A percentile compares a stretch with the other conserved stretches of the same genome.
Conservation (phyloP, 2,797 vertebrate genomes). For the Notamacropus eugenii region DNA sequence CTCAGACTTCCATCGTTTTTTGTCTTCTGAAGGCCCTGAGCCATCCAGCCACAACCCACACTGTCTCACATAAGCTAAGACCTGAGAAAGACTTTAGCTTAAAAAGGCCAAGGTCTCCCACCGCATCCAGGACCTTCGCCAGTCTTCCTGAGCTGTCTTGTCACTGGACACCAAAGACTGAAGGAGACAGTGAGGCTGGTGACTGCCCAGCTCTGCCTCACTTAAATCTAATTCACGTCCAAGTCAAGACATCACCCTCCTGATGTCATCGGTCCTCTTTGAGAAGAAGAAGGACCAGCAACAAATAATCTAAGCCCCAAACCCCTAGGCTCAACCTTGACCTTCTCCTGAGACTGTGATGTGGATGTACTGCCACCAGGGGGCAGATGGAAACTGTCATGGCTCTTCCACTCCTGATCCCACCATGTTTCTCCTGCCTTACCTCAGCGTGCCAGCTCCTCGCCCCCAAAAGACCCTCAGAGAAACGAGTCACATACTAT, state of each 20-base stretch:
- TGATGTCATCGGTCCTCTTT: too few species aligned
- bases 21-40: conserved; percentile 7
- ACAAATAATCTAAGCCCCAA: background rate
- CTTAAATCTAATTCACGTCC: background rate
- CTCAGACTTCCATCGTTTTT: conserved; percentile 5
- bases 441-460: conserved; percentile 14
- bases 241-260: background rate
- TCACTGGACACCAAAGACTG: background rate
- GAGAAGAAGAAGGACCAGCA: background rate
- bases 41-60: background rate
- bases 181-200: background rate
- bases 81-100: background rate
- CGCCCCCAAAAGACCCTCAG: background rate
- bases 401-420: background rate
- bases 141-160: background rate
- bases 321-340: background rate
- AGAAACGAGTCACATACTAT: background rate
- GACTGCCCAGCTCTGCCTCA: background rate
- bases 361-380: conserved; percentile 55
- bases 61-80: background rate
- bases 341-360: conserved; percentile 41
- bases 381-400: conserved; percentile 64
- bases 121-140: background rate
- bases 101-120: background rate
- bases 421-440: conserved; percentile 26